phyloP scores from a whole-genome alignment of 2,888 invertebrate species.

The Pseudococcus jackbeardsleyi region DNA sequence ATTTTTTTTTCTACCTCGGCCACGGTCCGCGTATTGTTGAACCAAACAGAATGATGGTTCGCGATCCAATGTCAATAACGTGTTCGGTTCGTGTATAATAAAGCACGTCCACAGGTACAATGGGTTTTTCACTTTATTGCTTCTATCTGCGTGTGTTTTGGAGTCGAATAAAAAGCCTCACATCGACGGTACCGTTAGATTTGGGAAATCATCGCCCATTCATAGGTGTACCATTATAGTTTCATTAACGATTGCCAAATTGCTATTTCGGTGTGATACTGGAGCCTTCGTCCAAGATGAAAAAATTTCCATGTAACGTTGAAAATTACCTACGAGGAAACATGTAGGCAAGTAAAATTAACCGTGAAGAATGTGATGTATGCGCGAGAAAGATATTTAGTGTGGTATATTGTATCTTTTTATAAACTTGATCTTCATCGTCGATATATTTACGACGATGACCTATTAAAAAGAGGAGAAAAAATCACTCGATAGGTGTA shows the following conservation, averaged over 20 bases:
- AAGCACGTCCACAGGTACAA: conserved; percentile 24
- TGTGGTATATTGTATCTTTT: neutral
- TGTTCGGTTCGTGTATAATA: conserved; percentile 24
- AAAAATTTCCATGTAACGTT: neutral
- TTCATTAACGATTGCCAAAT: conserved; percentile 23
- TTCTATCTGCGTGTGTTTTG: neutral
- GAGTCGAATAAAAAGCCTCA: neutral
- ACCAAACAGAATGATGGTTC: neutral
- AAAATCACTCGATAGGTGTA: conserved; percentile 9
- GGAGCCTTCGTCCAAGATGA: neutral
- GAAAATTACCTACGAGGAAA: neutral
- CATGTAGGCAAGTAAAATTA: neutral
- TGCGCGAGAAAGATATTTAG: neutral
- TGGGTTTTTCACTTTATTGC: conserved; percentile 24
- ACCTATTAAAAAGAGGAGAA: neutral
- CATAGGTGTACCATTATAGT: neutral
- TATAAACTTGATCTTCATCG: conserved; percentile 20
- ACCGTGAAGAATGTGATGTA: conserved; percentile 47
- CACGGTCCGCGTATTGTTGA: neutral
- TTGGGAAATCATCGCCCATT: neutral
- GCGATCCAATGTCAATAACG: conserved; percentile 35
- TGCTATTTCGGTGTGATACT: neutral
- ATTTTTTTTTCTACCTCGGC: neutral
- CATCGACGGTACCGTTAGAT: neutral
- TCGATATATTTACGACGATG: conserved; percentile 29